Base-by-base conservation (phyloP, 2,888 invertebrate genomes). In the Diarsia dahlii region DNA sequence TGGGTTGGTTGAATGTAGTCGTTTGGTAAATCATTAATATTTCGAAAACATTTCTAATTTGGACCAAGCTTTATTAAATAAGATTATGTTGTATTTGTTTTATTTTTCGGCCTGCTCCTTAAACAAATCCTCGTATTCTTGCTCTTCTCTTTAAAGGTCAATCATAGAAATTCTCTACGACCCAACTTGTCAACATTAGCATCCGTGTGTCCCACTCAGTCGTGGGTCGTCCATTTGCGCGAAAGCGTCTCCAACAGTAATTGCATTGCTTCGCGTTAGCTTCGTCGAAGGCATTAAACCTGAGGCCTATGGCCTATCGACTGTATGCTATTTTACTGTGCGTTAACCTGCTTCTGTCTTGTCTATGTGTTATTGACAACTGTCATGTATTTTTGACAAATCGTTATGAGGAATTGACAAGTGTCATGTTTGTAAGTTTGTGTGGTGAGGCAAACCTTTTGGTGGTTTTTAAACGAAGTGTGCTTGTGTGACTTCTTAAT, bases 241-340 rank as follows among this genome's bases (percentile, higher is more conserved):
- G 90, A 91, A 92, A 91, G 90, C 89, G 87, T 90, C 89, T 87
- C 85, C 86, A 86, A 86, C 86, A 75, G 81, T 91, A 91, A 91
- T 89, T 90, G 91, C 81, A 84, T 84, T 81, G 85, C 88, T 78
- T 79, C 77, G 78, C 84, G 73, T 86, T 80, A 81, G 78, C 82
- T 80, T 81, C 89, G 85, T 82, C 84, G 80, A 88, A 85, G 76
- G 76, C 86, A 87, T 87, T 87, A 84, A 88, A 85, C 77, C 77
- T 71, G 67, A 79, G 81, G 81, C 79, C 77, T 81, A 86, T 85
- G 76, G 84, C 82, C 89, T 86, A 87, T 86, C 71, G 73, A 45
- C 74, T 76, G 74, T 76, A 81, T 71, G 66, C 82, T 54, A 80
- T 78, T 80, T 80, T 69, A 80, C 71, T 82, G 68, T 77, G 84